Percentiles rank a stretch among this genome's conserved stretches.
Conservation (phyloP, 2,888 invertebrate genomes). For the Scotopteryx bipunctaria region DNA sequence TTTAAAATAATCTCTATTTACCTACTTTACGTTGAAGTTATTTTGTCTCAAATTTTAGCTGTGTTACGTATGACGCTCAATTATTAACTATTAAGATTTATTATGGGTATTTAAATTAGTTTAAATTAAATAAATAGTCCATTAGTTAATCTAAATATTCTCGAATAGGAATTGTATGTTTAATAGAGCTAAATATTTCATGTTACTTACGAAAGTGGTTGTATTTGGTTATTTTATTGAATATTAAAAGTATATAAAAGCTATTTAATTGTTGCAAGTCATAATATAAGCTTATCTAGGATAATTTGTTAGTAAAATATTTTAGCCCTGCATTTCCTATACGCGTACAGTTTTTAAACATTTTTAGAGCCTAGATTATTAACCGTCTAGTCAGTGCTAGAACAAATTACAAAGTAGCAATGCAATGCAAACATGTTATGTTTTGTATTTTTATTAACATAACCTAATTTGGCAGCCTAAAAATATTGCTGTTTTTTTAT, state of each 20-base stretch:
- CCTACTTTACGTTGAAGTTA: constrained; percentile 34
- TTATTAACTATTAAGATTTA: constrained; percentile 57
- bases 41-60: constrained; percentile 48
- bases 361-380: too few species aligned
- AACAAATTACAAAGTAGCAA: too few species aligned
- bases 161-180: constrained; percentile 48
- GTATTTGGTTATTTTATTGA: constrained; percentile 50
- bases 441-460: too few species aligned
- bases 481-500: too few species aligned
- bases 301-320: constrained; percentile 21
- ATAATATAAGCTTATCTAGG: constrained; percentile 34
- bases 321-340: constrained; percentile 9
- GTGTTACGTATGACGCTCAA: constrained; percentile 67
- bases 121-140: constrained; percentile 57
- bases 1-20: constrained; percentile 42
- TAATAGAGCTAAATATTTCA: constrained; percentile 37
- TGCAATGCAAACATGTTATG: too few species aligned
- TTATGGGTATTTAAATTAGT: constrained; percentile 18
- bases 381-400: too few species aligned
- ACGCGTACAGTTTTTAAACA: neutral
- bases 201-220: constrained; percentile 51
- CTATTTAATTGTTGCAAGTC: constrained; percentile 48
- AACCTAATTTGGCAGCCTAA: too few species aligned
- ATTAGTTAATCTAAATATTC: constrained; percentile 55
- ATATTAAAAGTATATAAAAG: constrained; percentile 25